These are phyloP conservation scores for Drosophila neotestacea DNA, from an alignment of 2,888 invertebrate genomes.

Conservation along the genomic window DNA sequence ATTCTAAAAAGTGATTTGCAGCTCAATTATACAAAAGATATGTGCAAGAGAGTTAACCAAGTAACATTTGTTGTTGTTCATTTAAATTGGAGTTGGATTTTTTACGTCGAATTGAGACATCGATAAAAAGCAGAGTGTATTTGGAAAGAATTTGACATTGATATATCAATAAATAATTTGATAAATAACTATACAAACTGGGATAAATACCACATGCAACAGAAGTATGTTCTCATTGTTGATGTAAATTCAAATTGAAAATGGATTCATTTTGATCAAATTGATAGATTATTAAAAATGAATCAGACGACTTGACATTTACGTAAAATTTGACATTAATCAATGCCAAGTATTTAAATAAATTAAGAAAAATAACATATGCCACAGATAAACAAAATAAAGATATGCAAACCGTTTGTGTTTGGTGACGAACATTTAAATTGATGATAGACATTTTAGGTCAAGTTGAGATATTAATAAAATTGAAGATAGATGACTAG, in stretches of 20 bases:
- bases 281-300: too few species aligned
- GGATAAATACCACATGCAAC: not conserved
- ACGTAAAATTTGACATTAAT: too few species aligned
- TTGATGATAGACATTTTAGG: too few species aligned
- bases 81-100: not conserved
- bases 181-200: not conserved
- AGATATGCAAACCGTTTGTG: too few species aligned
- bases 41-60: not conserved
- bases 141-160: not conserved
- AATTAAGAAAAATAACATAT: too few species aligned
- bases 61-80: not conserved
- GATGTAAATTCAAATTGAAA: not conserved
- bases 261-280: too few species aligned
- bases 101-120: not conserved
- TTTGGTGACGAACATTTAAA: too few species aligned
- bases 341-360: too few species aligned
- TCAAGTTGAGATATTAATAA: too few species aligned
- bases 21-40: conserved; percentile 26
- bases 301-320: too few species aligned
- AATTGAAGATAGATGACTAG: too few species aligned
- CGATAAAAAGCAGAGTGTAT: not conserved
- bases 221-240: not conserved
- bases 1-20: conserved; percentile 46
- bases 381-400: too few species aligned
- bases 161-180: not conserved